Evolutionary conservation across 2,113 vertebrate species (phyloP), one percentile per base, ranked within the genome.

Genomic region (Helogale parvula): DNA sequence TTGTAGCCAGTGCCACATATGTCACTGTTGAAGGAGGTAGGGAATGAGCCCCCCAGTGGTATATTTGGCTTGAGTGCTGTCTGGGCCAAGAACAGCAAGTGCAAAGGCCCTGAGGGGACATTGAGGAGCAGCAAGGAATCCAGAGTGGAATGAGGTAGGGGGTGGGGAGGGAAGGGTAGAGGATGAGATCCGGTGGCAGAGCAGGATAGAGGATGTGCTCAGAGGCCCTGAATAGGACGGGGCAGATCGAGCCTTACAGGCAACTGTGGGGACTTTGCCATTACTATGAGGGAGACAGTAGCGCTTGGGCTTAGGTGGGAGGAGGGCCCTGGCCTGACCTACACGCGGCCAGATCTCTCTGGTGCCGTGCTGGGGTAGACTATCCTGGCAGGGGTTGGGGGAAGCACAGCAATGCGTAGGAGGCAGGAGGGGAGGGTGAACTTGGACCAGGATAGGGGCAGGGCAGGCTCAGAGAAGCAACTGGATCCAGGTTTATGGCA

Each of bases 271-370:
- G 35, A 9, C 35, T 76, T 47, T 19, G 60, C 8, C 25, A 52
- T 69, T 1, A 1, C 38, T 89, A 7, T 41, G 14, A 65, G 7
- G 35, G 31, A 80, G 38, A 5, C 21, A 47, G 31, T 5, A 7
- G 11, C 10, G 0, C 3, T 8, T 31, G 38, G 7, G 27, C 23
- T 13, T 25, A 38, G 47, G 79, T 41, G 0, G 0, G 1, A 35
- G 38, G 35, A 47, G 92, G 83, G 2, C 10, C 35, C 65, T 23
- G 47, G 57, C n/a, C 74, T 38, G 57, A 54, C 38, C 11, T 50
- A 23, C 19, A 2, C 7, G 11, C 9, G 19, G 33, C 45, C 81
- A 6, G 13, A 66, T 14, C 13, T 1, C 41, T 79, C 80, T 80
- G 71, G 71, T 27, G 6, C 16, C 54, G 19, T 10, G 0, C 14